Base-by-base conservation (phyloP, 1,140 invertebrate species). In the Heliconius hermathena region DNA sequence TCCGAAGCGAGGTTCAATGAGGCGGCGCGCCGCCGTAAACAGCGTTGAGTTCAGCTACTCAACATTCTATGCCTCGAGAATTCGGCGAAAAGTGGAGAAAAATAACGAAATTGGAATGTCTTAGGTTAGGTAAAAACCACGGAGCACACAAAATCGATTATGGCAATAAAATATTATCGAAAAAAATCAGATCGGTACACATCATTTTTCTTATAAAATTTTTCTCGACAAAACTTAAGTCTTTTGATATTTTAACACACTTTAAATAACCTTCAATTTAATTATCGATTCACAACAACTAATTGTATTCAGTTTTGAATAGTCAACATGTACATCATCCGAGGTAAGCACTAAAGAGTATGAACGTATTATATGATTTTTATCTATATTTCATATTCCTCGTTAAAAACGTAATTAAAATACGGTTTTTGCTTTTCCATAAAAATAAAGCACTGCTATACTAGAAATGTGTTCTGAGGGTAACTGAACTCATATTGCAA, bases 401-500 rank as follows among this genome's bases (percentile, higher is more conserved):
- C 22, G 22, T 66, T 66, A 11, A 66, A 66, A 29, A 29, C 22
- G 29, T 66, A 66, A 66, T 26, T 66, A 66, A 66, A 66, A 66
- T 16, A 66, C 13, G 54, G 9, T 26, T 66, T 66, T 66, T 66
- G 60, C 60, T 60, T 60, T 60, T 11, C n/a, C 54, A 60, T 60
- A 66, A 13, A 66, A 29, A 66, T 16, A 66, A 26, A 66, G 26
- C 13, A 29, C 13, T 57, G 26, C n/a, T 13, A 66, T 29, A 66
- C 60, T 66, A 57, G 54, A 57, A 57, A 57, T 57, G 11, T 29
- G 60, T 29, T 66, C n/a, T 1, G 60, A 66, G 22, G 60, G 60
- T 66, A 66, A 66, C 60, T 66, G 60, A 66, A 66, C 60, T 66
- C 60, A 66, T 72, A 71, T 78, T 76, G 72, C 75, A 73, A 74